phyloP scores from a whole-genome alignment of 2,113 vertebrate genomes.

The Bostrychus sinensis region DNA sequence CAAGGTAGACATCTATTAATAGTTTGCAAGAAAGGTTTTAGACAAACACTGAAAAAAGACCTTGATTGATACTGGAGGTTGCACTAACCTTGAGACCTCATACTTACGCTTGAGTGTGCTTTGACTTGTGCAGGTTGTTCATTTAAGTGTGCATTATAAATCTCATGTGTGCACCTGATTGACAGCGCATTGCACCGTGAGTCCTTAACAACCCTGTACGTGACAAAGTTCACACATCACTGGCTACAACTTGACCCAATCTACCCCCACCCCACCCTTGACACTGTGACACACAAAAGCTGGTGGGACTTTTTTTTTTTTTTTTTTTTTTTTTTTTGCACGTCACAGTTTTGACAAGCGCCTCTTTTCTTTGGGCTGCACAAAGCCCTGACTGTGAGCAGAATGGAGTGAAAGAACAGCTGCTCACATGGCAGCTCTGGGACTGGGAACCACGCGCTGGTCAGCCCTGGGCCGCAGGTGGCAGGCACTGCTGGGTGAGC shows the following conservation, averaged over 20 bases:
- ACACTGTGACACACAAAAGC: constrained; percentile 45
- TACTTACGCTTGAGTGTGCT: constrained; percentile 20
- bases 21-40: background rate
- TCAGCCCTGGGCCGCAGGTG: constrained; percentile 35
- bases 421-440: constrained; percentile 61
- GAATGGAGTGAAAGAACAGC: constrained; percentile 64
- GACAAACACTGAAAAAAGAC: background rate
- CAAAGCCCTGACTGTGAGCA: constrained; percentile 70
- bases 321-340: constrained; percentile 20
- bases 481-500: background rate
- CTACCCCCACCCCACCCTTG: constrained; percentile 38
- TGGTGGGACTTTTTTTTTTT: constrained; percentile 30
- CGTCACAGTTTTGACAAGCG: constrained; percentile 62
- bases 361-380: constrained; percentile 60
- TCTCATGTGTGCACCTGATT: constrained; percentile 21
- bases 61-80: background rate
- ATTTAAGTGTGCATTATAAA: constrained; percentile 29
- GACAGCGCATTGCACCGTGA: constrained; percentile 11
- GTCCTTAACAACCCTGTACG: constrained; percentile 51
- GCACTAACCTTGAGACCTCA: background rate
- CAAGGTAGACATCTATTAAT: background rate
- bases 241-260: constrained; percentile 24
- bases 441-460: constrained; percentile 28
- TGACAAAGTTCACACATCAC: constrained; percentile 61
- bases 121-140: background rate